A percentile compares a stretch with the other conserved stretches of the same genome.
phyloP scores from a whole-genome alignment of 2,113 vertebrate genomes.

The Megaceryle maxima region DNA sequence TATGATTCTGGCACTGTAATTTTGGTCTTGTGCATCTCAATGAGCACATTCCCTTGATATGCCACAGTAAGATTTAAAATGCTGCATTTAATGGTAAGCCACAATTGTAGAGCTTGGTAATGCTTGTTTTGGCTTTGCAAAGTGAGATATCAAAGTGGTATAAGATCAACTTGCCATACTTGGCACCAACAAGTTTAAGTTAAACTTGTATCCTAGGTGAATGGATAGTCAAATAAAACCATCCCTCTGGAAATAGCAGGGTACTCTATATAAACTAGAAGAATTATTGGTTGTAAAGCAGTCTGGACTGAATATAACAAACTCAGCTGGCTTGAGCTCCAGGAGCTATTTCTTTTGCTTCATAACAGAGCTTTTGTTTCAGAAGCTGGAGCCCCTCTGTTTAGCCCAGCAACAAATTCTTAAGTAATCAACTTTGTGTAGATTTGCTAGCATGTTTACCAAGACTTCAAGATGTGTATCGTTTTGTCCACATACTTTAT shows the following conservation, averaged over 20 bases:
- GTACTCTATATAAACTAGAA: slow-evolving; percentile 22
- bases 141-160: slow-evolving; percentile 56
- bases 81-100: slow-evolving; percentile 54
- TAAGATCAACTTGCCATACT: slow-evolving; percentile 41
- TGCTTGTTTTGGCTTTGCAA: slow-evolving; percentile 46
- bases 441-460: not conserved
- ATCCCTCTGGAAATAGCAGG: slow-evolving; percentile 36
- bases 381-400: not conserved
- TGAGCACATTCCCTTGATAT: slow-evolving; percentile 58
- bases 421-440: not conserved
- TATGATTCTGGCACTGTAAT: slow-evolving; percentile 42
- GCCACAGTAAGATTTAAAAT: slow-evolving; percentile 20
- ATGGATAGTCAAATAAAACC: slow-evolving; percentile 24
- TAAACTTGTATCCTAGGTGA: slow-evolving; percentile 22
- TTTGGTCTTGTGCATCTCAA: slow-evolving; percentile 45
- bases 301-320: slow-evolving; percentile 39
- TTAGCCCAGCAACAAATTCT: slow-evolving; percentile 7
- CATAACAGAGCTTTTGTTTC: slow-evolving; percentile 38
- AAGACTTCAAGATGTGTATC: not conserved
- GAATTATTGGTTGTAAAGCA: slow-evolving; percentile 56
- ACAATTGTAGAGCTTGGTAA: slow-evolving; percentile 34
- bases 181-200: not conserved
- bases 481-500: not conserved
- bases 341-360: slow-evolving; percentile 4
- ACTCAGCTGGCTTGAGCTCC: slow-evolving; percentile 1